These are phyloP conservation scores for Sceliomorpha sp. DNA, from an alignment of 2,888 invertebrate species.

Conservation along the genomic window DNA sequence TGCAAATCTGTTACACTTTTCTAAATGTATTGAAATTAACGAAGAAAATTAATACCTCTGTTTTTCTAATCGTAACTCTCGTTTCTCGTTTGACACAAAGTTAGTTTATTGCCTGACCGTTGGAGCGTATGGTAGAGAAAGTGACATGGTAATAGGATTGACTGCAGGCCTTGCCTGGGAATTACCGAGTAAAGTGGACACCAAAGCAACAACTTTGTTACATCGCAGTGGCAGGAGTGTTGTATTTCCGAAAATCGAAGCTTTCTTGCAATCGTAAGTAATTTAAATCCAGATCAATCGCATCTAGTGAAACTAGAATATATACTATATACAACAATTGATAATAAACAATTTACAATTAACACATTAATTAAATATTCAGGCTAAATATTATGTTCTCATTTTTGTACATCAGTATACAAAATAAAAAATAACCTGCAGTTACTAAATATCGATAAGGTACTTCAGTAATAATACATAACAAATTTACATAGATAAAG, in stretches of 20 bases:
- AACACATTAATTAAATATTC: too few species aligned
- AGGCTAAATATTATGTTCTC: too few species aligned
- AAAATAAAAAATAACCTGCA: too few species aligned
- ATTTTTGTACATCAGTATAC: too few species aligned
- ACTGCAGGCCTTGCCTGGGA: constrained; percentile 90
- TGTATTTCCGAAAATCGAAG: constrained; percentile 84
- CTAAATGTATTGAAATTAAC: too few species aligned
- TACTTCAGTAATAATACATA: too few species aligned
- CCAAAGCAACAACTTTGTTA: constrained; percentile 74
- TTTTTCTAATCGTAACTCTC: too few species aligned
- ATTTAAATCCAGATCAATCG: constrained; percentile 3
- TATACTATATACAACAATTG: not conserved
- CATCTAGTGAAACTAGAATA: too few species aligned
- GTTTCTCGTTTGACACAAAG: constrained; percentile 57
- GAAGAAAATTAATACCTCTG: constrained; percentile 4
- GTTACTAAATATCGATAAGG: too few species aligned
- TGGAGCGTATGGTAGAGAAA: constrained; percentile 81
- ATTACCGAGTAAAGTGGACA: constrained; percentile 82
- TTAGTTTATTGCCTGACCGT: constrained; percentile 84
- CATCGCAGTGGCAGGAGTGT: constrained; percentile 84
- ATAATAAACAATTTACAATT: too few species aligned
- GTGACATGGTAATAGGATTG: constrained; percentile 85
- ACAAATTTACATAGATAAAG: too few species aligned
- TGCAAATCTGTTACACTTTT: too few species aligned
- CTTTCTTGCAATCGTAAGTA: constrained; percentile 84